These are phyloP conservation scores for Drosophila dunni DNA, from an alignment of 1,140 invertebrate genomes.

Conservation along the genomic window DNA sequence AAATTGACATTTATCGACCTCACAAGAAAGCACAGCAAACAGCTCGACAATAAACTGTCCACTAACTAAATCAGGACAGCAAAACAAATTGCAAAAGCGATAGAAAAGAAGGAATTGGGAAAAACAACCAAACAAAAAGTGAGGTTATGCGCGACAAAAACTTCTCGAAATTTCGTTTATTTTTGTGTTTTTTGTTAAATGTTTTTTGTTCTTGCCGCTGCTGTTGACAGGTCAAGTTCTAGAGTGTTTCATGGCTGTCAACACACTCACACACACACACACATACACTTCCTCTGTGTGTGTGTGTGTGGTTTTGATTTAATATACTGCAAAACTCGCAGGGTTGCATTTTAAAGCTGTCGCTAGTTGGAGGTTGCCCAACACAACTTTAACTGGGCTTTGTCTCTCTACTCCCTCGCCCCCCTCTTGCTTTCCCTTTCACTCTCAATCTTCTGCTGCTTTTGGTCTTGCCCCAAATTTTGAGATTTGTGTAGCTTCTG, in stretches of 20 bases:
- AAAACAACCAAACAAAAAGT: neutral
- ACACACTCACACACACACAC: conserved; percentile 24
- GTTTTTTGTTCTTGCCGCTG: conserved; percentile 15
- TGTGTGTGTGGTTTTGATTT: conserved; percentile 31
- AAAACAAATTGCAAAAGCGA: conserved; percentile 5
- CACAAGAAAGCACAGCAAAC: conserved; percentile 3
- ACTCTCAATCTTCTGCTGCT: neutral
- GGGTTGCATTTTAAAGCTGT: conserved; percentile 33
- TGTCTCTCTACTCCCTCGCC: neutral
- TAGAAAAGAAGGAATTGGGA: neutral
- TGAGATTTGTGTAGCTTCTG: conserved; percentile 23
- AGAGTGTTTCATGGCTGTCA: conserved; percentile 43
- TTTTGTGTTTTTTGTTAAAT: neutral
- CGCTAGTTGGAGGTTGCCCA: neutral
- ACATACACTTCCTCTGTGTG: conserved; percentile 3
- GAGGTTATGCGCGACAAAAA: conserved; percentile 21
- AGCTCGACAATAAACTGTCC: conserved; percentile 35
- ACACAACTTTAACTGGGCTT: neutral
- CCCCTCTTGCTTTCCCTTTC: neutral
- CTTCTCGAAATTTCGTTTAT: conserved; percentile 10
- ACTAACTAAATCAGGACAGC: conserved; percentile 18
- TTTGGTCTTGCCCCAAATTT: conserved; percentile 3
- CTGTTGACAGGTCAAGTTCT: conserved; percentile 40
- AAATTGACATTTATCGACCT: conserved; percentile 45
- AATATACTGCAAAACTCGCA: conserved; percentile 36